Conservation (phyloP, 2,797 vertebrate genomes). For the Channallabes apus region DNA sequence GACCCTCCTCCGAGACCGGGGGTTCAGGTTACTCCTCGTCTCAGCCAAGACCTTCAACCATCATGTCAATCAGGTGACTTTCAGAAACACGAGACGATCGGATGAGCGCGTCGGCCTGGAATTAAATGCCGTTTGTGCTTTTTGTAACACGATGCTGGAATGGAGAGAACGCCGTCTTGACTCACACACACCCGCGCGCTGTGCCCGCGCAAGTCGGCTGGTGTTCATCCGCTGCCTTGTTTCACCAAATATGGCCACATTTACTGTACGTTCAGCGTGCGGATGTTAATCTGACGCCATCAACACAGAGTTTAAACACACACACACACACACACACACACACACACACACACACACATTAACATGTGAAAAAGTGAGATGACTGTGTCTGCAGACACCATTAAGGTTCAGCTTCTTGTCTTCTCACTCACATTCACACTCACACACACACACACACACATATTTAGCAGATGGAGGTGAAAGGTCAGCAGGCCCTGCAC, state of each 20-base stretch:
- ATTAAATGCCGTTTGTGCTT: background rate
- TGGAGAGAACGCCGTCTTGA: background rate
- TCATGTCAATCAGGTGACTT: background rate
- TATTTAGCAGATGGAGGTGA: conserved; percentile 72
- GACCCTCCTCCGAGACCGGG: background rate
- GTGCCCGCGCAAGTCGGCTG: background rate
- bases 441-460: conserved; percentile 70
- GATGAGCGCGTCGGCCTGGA: background rate
- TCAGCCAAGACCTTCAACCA: background rate
- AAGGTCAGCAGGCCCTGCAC: conserved; percentile 61
- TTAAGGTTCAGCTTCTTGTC: conserved; percentile 42
- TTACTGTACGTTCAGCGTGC: background rate
- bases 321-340: conserved; percentile 1
- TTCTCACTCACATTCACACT: conserved; percentile 18
- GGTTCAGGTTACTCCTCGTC: background rate
- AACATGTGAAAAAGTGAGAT: conserved; percentile 34
- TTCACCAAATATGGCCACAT: background rate
- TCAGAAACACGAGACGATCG: too few species aligned
- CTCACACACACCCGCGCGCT: background rate
- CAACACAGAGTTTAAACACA: background rate
- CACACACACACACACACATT: background rate
- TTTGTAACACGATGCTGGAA: background rate
- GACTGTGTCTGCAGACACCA: conserved; percentile 52
- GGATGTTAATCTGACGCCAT: too few species aligned
- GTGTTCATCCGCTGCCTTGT: background rate